Base-by-base conservation (phyloP, 2,113 vertebrate species). In the Colinus virginianus region DNA sequence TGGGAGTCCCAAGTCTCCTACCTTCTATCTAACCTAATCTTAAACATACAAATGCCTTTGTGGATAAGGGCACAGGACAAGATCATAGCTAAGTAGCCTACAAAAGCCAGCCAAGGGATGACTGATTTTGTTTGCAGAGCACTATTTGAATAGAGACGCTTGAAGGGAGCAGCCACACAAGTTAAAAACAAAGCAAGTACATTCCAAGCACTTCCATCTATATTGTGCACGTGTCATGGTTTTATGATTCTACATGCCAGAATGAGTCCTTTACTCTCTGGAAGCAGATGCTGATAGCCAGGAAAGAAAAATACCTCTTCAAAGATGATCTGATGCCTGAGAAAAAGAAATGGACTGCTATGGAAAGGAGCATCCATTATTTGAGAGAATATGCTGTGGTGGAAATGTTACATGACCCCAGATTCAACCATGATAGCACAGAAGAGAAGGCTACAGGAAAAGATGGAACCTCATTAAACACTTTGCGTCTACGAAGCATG, bases 1-100 rank as follows among this genome's bases (percentile, higher is more conserved):
- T 5, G 0, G 4, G n/a, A 90, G 18, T 2, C 4, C 7, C 21
- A n/a, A 78, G 34, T 34, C 2, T 2, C 49, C 45, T 66, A 55
- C 53, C 15, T 83, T 45, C 18, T 43, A 74, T 43, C 36, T 64
- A 4, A 9, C 22, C 80, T 49, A 32, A 51, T 25, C 48, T 80
- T 36, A 67, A 66, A 42, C n/a, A 84, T 1, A 0, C 14, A 10
- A 1, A 59, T 55, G 49, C 62, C 32, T 78, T 42, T 84, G 26
- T 59, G 53, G 43, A 76, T 42, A 64, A 64, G 20, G 48, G 19
- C 28, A 84, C 15, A 17, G 36, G 34, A 55, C 48, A 64, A 8
- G 1, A 1, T 30, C 18, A 13, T 3, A 77, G n/a, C 46, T 56
- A 48, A 76, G 85, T 20, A 85, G 58, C 36, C 45, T 42, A 23